phyloP scores from a whole-genome alignment of 2,888 invertebrate genomes.

The Odiellus spinosus region DNA sequence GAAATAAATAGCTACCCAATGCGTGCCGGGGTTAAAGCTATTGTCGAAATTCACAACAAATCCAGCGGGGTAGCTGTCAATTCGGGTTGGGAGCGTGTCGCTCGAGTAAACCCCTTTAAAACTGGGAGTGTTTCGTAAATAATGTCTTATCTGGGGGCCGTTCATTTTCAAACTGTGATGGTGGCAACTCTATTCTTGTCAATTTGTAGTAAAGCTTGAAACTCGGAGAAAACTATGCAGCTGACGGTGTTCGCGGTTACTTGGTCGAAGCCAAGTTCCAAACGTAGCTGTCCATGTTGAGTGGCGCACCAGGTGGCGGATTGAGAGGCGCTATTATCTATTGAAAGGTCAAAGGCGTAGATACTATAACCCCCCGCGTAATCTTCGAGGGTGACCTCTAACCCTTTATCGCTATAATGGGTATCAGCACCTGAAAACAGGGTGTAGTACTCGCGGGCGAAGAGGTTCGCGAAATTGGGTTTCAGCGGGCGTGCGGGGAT shows the following conservation, averaged over 20 bases:
- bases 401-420: constrained; percentile 19
- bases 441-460: constrained; percentile 21
- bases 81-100: too few relatives aligned
- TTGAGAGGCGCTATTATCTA: constrained; percentile 15
- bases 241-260: constrained; percentile 18
- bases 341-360: constrained; percentile 22
- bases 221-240: constrained; percentile 23
- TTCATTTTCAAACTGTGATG: too few relatives aligned
- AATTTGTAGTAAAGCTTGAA: constrained; percentile 24
- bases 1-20: too few relatives aligned
- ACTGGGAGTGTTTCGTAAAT: too few relatives aligned
- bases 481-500: constrained; percentile 15
- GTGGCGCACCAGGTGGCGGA: constrained; percentile 9
- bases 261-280: constrained; percentile 21
- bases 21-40: too few relatives aligned
- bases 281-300: constrained; percentile 18
- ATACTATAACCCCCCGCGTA: constrained; percentile 17
- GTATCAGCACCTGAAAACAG: constrained; percentile 20
- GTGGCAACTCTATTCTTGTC: too few relatives aligned
- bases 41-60: too few relatives aligned
- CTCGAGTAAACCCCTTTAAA: too few relatives aligned
- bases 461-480: constrained; percentile 2
- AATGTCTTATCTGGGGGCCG: too few relatives aligned
- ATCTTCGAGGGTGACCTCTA: constrained; percentile 12
- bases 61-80: too few relatives aligned